Evolutionary conservation across 2,888 invertebrate species (phyloP).

Genomic region (Idaea aversata): DNA sequence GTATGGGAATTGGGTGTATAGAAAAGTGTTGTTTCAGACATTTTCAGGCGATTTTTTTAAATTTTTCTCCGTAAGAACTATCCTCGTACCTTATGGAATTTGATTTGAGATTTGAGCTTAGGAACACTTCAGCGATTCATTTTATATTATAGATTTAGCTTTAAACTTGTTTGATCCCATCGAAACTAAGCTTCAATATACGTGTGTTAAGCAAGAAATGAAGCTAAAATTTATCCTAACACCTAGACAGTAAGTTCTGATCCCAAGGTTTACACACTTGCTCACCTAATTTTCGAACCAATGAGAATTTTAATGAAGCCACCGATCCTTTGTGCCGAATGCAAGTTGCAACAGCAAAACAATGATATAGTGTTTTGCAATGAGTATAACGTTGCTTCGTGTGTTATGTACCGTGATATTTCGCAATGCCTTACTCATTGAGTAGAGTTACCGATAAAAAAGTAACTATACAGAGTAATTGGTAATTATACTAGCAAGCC

Average conservation of each 20-base stretch:
- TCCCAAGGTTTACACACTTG: neutral
- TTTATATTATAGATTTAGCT: too few species aligned
- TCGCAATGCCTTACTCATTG: conserved; percentile 19
- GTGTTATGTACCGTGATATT: conserved; percentile 7
- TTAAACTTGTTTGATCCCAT: too few species aligned
- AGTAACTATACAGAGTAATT: too few species aligned
- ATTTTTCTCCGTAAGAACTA: too few species aligned
- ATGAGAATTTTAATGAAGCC: neutral
- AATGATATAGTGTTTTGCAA: conserved; percentile 26
- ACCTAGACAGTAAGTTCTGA: neutral
- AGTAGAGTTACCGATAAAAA: conserved; percentile 4
- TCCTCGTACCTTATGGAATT: too few species aligned
- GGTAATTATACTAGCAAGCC: too few species aligned
- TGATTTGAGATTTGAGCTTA: too few species aligned
- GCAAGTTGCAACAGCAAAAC: conserved; percentile 24
- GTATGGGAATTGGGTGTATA: too few species aligned
- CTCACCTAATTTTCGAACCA: neutral
- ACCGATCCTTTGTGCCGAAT: conserved; percentile 11
- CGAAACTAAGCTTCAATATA: too few species aligned
- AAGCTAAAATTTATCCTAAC: neutral
- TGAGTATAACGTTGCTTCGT: neutral
- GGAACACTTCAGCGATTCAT: too few species aligned
- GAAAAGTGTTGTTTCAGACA: too few species aligned
- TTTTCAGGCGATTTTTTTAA: too few species aligned
- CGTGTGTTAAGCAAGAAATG: neutral